Conservation (phyloP, 2,888 invertebrate species). For the Cantharis flavilabris region DNA sequence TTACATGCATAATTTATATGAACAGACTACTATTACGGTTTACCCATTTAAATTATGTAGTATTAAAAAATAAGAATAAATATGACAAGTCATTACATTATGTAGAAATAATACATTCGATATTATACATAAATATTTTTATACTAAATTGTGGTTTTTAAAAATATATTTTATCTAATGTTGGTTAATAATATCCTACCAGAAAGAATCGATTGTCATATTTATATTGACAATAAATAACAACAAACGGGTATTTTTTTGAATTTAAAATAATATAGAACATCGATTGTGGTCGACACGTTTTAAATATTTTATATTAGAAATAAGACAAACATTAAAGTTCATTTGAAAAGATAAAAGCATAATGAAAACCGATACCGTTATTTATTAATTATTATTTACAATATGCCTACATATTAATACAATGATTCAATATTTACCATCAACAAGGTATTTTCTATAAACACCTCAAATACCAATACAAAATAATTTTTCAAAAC, state of each 20-base stretch:
- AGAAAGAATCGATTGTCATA: neutral
- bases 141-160: neutral
- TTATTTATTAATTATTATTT: neutral
- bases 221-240: neutral
- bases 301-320: neutral
- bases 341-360: neutral
- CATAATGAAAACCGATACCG: neutral
- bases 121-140: neutral
- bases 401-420: neutral
- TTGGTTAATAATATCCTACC: neutral
- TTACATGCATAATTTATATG: neutral
- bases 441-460: neutral
- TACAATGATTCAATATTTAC: neutral
- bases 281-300: neutral
- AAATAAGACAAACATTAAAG: neutral
- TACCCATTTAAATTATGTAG: neutral
- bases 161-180: neutral
- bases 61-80: neutral
- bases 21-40: neutral
- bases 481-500: no score
- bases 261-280: neutral
- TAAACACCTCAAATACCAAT: neutral
- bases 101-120: neutral
- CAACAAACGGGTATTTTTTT: neutral
- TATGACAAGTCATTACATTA: neutral